phyloP scores from a whole-genome alignment of 2,113 vertebrate genomes.

The Lepus americanus region DNA sequence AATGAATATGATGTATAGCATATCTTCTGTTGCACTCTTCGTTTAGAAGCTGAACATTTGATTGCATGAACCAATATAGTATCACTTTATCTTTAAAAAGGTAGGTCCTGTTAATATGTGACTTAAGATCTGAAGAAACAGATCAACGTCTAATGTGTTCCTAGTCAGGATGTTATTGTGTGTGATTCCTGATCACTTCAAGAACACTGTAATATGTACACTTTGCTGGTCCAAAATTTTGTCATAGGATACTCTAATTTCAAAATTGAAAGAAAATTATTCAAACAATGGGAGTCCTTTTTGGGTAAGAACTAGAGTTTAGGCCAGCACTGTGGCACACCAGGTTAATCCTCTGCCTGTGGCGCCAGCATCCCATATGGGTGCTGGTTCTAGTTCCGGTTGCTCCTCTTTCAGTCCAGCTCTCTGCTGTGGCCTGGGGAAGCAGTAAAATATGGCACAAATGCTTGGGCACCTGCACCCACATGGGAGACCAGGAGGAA shows the following conservation, averaged over 20 bases:
- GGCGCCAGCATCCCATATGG: too few species aligned
- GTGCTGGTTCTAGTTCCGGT: too few species aligned
- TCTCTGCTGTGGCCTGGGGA: too few species aligned
- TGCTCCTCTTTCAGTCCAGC: too few species aligned
- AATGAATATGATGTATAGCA: not conserved
- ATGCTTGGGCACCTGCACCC: too few species aligned
- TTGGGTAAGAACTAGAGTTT: not conserved
- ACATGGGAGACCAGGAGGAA: too few species aligned
- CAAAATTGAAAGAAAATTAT: not conserved
- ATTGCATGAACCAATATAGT: slow-evolving; percentile 9
- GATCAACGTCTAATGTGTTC: not conserved
- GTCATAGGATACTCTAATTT: not conserved
- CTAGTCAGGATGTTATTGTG: not conserved
- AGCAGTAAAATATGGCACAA: too few species aligned
- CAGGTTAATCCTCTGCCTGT: too few species aligned
- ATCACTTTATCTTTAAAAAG: slow-evolving; percentile 8
- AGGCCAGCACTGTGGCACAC: too few species aligned
- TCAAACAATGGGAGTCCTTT: not conserved
- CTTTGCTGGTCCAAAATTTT: not conserved
- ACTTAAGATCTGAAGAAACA: slow-evolving; percentile 9
- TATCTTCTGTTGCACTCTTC: not conserved
- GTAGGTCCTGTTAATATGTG: not conserved
- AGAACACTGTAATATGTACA: not conserved
- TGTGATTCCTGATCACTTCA: slow-evolving; percentile 2
- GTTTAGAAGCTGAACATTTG: not conserved